Base-by-base conservation (phyloP, 2,113 vertebrate genomes). In the Actenoides lindsayi region DNA sequence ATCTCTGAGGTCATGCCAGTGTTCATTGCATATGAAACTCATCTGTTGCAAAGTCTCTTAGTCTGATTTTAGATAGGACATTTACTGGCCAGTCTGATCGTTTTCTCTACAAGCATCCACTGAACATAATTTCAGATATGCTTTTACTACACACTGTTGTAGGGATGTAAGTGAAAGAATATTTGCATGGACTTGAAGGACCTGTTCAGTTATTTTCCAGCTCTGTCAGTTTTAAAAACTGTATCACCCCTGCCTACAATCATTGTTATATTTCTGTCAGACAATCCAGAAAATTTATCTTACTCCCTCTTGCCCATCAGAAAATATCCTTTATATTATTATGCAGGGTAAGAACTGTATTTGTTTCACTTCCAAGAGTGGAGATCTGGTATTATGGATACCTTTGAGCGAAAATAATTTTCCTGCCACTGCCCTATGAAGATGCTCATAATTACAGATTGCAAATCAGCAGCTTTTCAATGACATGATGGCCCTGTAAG, bases 391-490 rank as follows among this genome's bases (percentile, higher is more conserved):
- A 54, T 74, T 91, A 86, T 63, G 76, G 68, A 48, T 94, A 59
- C 37, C 11, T 86, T 90, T 93, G 75, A 73, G 59, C 54, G 37
- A 69, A 90, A 90, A 73, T 81, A 31, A 53, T 88, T 90, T 78
- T 78, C 18, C 76, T 83, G 30, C 20, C 33, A 25, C 79, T 78
- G 31, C 63, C 35, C 41, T 84, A 8, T 83, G 92, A 91, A 90
- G 65, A n/a, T 84, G 28, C 37, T 96, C 21, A 30, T 86, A 92
- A 90, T 92, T 90, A 78, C 46, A 93, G 33, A 75, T 71, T 80
- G 39, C 37, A 86, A 75, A 90, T 89, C 18, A 78, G 50, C 73
- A 93, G 37, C 59, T 86, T 94, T 88, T 92, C 86, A 92, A 4
- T 94, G 39, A 48, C 30, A 75, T 60, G 48, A 57, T 90, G 62